Conservation (phyloP, 2,888 invertebrate species). For the Melipona bicolor region DNA sequence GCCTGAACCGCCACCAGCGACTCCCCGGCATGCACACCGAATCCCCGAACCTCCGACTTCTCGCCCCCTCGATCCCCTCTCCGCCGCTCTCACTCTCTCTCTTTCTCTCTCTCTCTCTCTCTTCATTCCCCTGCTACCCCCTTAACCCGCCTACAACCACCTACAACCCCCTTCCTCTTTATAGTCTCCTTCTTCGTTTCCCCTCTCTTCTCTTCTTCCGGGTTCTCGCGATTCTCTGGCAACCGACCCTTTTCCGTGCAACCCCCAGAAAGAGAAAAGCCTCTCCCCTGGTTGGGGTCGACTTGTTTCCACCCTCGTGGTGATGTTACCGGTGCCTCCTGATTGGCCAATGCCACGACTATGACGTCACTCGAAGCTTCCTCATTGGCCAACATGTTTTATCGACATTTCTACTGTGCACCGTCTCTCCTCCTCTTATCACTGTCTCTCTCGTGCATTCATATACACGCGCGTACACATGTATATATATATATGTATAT, state of each 20-base stretch:
- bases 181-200: conserved; percentile 27
- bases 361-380: conserved; percentile 80
- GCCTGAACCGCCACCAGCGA: conserved; percentile 74
- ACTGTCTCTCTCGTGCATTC: conserved; percentile 19
- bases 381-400: conserved; percentile 83
- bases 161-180: conserved; percentile 18
- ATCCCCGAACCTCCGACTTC: conserved; percentile 40
- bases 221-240: conserved; percentile 54
- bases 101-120: too few relatives aligned
- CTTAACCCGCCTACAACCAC: background rate
- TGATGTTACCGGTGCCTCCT: conserved; percentile 79
- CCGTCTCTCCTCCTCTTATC: conserved; percentile 29
- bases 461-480: background rate
- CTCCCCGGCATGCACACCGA: conserved; percentile 62
- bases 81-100: background rate
- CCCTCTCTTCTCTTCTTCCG: conserved; percentile 41
- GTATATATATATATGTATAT: background rate
- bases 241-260: conserved; percentile 55
- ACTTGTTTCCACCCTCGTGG: conserved; percentile 79
- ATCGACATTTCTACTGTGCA: conserved; percentile 81
- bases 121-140: background rate
- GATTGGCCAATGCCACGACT: conserved; percentile 80
- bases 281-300: conserved; percentile 72
- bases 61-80: background rate
- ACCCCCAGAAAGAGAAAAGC: conserved; percentile 76